These are phyloP conservation scores for Plecturocebus donacophilus DNA, from an alignment of 2,113 vertebrate genomes.

Conservation along the genomic window DNA sequence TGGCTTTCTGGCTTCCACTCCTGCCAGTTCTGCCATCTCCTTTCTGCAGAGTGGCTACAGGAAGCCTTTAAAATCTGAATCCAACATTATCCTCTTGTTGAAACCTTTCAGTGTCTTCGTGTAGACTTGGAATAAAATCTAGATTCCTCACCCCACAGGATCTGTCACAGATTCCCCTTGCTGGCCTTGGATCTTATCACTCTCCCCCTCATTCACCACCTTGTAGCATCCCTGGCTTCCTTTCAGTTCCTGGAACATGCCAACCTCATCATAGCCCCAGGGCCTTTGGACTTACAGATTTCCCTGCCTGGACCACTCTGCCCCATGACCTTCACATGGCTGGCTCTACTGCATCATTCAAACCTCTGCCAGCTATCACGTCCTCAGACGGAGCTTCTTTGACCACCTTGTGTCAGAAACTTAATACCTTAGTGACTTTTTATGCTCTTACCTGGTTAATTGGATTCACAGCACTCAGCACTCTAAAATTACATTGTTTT, in stretches of 20 bases:
- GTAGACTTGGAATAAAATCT: not conserved
- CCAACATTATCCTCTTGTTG: not conserved
- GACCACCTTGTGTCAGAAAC: not conserved
- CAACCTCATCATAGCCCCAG: not conserved
- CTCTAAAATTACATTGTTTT: not conserved
- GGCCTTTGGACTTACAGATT: not conserved
- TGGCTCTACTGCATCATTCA: not conserved
- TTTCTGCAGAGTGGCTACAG: not conserved
- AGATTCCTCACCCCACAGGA: not conserved
- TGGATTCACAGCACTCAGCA: not conserved
- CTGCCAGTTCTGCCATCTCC: not conserved
- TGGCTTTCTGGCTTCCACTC: not conserved
- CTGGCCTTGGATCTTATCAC: not conserved
- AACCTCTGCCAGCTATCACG: not conserved
- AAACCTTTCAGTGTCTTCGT: not conserved
- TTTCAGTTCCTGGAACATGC: not conserved
- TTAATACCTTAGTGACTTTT: not conserved
- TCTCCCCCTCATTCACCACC: not conserved
- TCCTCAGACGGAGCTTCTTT: not conserved
- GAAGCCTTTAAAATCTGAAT: not conserved
- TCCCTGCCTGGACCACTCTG: not conserved
- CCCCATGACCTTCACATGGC: not conserved
- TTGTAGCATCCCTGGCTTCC: not conserved
- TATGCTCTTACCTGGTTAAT: not conserved
- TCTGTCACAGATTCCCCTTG: accelerated